A percentile compares a stretch with the other conserved stretches of the same genome.
Conservation (phyloP, 2,113 vertebrate species). For the Anseranas semipalmata region DNA sequence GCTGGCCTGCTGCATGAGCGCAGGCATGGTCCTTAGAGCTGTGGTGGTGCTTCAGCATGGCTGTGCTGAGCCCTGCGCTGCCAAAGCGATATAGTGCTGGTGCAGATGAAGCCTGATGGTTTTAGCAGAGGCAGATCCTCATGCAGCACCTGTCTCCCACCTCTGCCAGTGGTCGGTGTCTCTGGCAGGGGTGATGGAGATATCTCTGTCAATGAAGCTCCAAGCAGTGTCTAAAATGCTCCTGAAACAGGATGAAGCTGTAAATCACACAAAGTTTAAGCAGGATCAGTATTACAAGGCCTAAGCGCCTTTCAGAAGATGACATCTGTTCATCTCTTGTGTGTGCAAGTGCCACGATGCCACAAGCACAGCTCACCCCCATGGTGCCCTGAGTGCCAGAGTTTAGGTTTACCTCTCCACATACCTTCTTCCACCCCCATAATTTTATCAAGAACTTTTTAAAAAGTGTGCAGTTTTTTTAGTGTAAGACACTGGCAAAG, state of each 20-base stretch:
- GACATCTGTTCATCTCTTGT: background rate
- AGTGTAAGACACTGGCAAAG: background rate
- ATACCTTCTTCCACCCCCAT: background rate
- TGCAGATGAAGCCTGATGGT: background rate
- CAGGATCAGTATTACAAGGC: background rate
- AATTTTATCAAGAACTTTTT: background rate
- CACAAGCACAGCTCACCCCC: background rate
- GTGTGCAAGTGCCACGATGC: fast-evolving
- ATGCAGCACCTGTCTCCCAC: background rate
- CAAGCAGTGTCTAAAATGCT: background rate
- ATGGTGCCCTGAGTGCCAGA: background rate
- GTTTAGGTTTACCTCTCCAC: background rate
- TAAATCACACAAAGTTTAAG: background rate
- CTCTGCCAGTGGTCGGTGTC: background rate
- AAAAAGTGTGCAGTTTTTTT: background rate
- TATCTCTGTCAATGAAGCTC: fast-evolving
- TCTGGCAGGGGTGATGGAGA: background rate
- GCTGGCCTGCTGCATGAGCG: background rate
- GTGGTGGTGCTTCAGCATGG: background rate
- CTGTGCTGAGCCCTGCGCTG: background rate
- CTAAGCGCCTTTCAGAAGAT: background rate
- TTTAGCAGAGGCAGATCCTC: background rate
- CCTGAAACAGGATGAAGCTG: background rate
- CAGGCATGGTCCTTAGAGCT: background rate
- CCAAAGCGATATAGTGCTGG: background rate